Conservation (phyloP, 2,888 invertebrate genomes). For the Lamproptera curius region DNA sequence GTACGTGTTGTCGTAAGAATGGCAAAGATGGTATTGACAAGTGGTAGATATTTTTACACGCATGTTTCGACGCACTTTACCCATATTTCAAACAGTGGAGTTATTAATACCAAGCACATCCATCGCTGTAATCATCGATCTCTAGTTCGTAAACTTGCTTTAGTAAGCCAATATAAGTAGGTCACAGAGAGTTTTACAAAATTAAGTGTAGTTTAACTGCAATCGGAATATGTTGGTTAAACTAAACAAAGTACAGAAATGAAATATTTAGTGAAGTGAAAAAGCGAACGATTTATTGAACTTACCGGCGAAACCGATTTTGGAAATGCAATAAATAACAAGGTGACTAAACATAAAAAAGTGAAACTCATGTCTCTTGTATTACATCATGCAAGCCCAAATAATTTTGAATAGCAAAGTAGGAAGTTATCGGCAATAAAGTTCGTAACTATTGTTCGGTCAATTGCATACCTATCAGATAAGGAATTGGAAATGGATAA, state of each 20-base stretch:
- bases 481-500: conserved; percentile 9
- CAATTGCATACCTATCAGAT: conserved; percentile 16
- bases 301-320: conserved; percentile 50
- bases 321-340: conserved; percentile 35
- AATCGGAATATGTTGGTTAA: not conserved
- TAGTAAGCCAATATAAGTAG: too few relatives aligned
- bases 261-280: conserved; percentile 1
- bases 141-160: too few relatives aligned
- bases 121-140: too few relatives aligned
- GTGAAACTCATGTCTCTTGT: conserved; percentile 51
- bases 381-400: conserved; percentile 43
- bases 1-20: too few relatives aligned
- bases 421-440: conserved; percentile 42
- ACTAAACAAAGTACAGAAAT: conserved; percentile 3
- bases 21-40: too few relatives aligned
- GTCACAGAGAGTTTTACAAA: too few relatives aligned
- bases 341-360: conserved; percentile 50
- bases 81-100: too few relatives aligned
- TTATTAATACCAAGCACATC: too few relatives aligned
- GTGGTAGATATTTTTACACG: too few relatives aligned
- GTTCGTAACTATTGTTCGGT: conserved; percentile 38
- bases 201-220: not conserved
- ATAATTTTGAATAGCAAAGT: conserved; percentile 35
- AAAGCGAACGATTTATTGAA: too few relatives aligned
- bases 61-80: too few relatives aligned